Conservation (phyloP, 2,888 invertebrate species). For the Aleiodes testaceus region DNA sequence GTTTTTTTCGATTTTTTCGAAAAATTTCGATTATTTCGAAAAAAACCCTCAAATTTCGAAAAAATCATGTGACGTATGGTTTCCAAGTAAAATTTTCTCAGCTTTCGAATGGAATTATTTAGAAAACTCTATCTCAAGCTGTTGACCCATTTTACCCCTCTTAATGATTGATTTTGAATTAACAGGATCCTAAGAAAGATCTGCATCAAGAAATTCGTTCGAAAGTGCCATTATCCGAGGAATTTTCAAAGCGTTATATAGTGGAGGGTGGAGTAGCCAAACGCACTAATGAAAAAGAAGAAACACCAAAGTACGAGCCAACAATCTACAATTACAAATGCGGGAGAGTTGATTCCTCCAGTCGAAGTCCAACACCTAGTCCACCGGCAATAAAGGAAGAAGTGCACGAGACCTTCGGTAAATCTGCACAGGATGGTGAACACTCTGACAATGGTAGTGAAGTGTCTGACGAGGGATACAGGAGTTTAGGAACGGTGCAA, state of each 20-base stretch:
- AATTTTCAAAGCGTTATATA: constrained; percentile 66
- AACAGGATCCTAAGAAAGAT: constrained; percentile 66
- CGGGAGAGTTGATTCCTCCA: constrained; percentile 60
- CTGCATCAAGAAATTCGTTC: constrained; percentile 58
- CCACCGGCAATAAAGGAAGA: constrained; percentile 54
- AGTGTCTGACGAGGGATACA: constrained; percentile 89
- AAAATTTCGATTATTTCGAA: not conserved
- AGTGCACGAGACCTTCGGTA: constrained; percentile 57
- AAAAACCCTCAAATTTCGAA: no score
- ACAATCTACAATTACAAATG: constrained; percentile 68
- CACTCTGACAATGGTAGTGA: constrained; percentile 85
- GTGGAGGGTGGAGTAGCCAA: constrained; percentile 68
- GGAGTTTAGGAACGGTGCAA: constrained; percentile 83
- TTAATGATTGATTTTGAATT: no score
- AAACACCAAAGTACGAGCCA: constrained; percentile 68
- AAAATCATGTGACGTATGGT: not conserved
- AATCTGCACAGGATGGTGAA: constrained; percentile 66
- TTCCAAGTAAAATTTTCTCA: not conserved
- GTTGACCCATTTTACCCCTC: not conserved
- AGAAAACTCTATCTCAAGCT: not conserved
- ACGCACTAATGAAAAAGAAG: constrained; percentile 62
- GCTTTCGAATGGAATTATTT: not conserved
- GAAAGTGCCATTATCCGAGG: constrained; percentile 64
- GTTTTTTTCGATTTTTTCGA: not conserved
- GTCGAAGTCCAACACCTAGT: constrained; percentile 64